Base-by-base conservation (phyloP, 2,888 invertebrate species). In the Agrenia bidenticulata region DNA sequence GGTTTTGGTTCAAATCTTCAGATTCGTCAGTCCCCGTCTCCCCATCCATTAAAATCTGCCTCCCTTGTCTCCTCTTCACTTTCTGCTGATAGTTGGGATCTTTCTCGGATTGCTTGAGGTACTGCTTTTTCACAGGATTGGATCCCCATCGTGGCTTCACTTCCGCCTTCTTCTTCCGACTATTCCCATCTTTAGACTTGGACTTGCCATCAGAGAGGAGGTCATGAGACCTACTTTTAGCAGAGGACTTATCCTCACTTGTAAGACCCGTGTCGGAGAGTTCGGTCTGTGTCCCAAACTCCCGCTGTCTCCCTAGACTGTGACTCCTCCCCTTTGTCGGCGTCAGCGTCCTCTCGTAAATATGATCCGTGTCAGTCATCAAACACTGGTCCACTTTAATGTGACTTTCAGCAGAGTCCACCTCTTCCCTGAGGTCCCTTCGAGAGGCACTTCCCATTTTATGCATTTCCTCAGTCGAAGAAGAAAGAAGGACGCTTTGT, bases 51-150 rank as follows among this genome's bases (percentile, higher is more conserved):
- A 26, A 71, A 42, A 19, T 74, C 32, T 32, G 32, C 11, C 32
- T 54, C 42, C 75, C 75, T n/a, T 72, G 72, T 26, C 76, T 60
- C 41, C 72, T 23, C 26, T 68, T 69, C 49, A 74, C 37, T 9
- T 72, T 59, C 39, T 68, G 69, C 11, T 73, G 86, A 77, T 90
- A 91, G 79, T 90, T 87, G 0, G 90, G 90, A 82, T 93, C 93
- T 77, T 92, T 89, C 79, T 93, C 93, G 77, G 92, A 92, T 80
- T 93, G 92, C 78, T 92, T 92, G 66, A 92, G 85, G 78, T 92
- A 93, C 77, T 90, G 88, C 11, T 89, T 89, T 24, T 87, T 87
- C 4, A 92, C 91, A 72, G 79, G 78, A 66, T 80, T 81, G 53
- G 81, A 81, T 62, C 80, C 80, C 81, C 81, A 81, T 61, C 80